Conservation (phyloP, 2,113 vertebrate species). For the Symphodus melops region DNA sequence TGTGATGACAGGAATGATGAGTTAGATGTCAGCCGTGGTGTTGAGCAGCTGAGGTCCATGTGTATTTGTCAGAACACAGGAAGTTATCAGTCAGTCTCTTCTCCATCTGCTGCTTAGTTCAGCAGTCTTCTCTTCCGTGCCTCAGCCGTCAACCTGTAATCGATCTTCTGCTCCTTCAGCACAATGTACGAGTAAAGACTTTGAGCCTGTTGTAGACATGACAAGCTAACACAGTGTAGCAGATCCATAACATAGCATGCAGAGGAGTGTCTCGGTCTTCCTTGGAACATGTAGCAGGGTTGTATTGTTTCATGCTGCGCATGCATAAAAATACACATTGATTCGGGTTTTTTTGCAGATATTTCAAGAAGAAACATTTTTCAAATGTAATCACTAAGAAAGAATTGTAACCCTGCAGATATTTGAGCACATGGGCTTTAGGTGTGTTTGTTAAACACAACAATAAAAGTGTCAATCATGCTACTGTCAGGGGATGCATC, state of each 20-base stretch:
- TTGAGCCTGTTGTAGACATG: neutral
- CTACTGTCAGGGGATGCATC: slow-evolving; percentile 43
- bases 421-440: neutral
- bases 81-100: neutral
- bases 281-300: neutral
- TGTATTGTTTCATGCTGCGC: neutral
- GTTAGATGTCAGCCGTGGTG: neutral
- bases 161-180: slow-evolving; percentile 29
- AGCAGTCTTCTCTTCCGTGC: slow-evolving; percentile 59
- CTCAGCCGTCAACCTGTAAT: slow-evolving; percentile 49
- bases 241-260: neutral
- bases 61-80: slow-evolving; percentile 1
- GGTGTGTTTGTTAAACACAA: slow-evolving; percentile 20
- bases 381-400: slow-evolving; percentile 18
- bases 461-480: slow-evolving; percentile 45
- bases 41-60: slow-evolving; percentile 13
- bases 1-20: slow-evolving; percentile 10
- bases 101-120: slow-evolving; percentile 18
- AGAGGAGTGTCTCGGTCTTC: no score
- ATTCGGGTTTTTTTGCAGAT: neutral
- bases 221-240: neutral
- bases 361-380: neutral
- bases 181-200: neutral
- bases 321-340: neutral
- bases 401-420: neutral